Conservation (phyloP, 1,140 invertebrate species). For the Marisa cornuarietis region DNA sequence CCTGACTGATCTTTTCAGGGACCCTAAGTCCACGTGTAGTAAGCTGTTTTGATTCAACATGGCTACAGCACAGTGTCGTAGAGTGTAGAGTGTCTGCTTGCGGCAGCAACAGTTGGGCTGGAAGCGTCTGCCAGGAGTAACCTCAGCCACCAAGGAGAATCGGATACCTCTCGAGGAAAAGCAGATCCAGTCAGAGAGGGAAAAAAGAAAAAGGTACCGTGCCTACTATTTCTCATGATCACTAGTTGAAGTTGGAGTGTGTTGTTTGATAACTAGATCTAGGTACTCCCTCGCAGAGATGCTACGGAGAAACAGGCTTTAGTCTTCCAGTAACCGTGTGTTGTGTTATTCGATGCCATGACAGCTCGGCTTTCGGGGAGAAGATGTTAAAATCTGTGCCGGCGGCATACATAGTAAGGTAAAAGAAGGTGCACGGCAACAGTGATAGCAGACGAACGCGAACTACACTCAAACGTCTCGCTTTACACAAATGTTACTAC, state of each 20-base stretch:
- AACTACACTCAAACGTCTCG: no score
- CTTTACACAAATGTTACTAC: no score
- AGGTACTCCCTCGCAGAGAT: background rate
- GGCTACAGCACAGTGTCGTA: background rate
- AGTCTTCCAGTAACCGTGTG: background rate
- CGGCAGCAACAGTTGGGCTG: conserved; percentile 15
- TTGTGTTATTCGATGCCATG: conserved; percentile 26
- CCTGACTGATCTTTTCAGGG: background rate
- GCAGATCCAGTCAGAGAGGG: background rate
- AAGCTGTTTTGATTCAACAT: conserved; percentile 21
- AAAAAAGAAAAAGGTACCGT: background rate
- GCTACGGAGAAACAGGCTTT: background rate
- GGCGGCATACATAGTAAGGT: no score
- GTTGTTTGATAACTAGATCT: conserved; percentile 6
- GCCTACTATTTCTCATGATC: background rate
- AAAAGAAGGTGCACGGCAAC: no score
- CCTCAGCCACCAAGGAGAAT: conserved; percentile 18
- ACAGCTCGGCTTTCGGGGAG: conserved; percentile 16
- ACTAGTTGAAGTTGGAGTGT: background rate
- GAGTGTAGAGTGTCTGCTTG: conserved; percentile 14
- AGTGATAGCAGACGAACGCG: no score
- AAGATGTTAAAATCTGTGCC: background rate
- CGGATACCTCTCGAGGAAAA: conserved; percentile 15
- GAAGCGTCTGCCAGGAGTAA: conserved; percentile 12
- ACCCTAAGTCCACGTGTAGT: conserved; percentile 18